Percentiles rank a stretch among this genome's conserved stretches.
These are phyloP conservation scores for Drosophila ficusphila DNA, from an alignment of 1,140 invertebrate species.

Conservation along the genomic window DNA sequence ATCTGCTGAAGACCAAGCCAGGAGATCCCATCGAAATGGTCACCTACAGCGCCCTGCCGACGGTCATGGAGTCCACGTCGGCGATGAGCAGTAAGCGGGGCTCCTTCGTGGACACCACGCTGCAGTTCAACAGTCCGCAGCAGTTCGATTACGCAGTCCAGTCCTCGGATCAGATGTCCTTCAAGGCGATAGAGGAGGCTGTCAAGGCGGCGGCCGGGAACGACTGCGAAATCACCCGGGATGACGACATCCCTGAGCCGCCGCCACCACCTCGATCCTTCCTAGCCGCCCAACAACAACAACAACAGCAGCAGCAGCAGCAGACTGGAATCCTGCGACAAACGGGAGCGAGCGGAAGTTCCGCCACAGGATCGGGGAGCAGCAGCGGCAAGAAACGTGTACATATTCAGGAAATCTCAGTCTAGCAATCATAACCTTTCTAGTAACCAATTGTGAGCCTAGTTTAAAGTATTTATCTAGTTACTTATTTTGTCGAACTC, in stretches of 20 bases:
- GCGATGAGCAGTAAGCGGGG: constrained; percentile 66
- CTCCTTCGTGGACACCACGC: constrained; percentile 60
- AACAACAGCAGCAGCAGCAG: constrained; percentile 83
- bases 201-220: constrained; percentile 78
- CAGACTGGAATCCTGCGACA: constrained; percentile 87
- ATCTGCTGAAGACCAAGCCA: constrained; percentile 74
- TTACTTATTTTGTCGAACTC: constrained; percentile 1
- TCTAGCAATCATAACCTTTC: constrained; percentile 85
- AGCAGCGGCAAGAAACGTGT: constrained; percentile 92
- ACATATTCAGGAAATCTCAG: constrained; percentile 94
- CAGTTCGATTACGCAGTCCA: constrained; percentile 83
- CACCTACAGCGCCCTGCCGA: constrained; percentile 60
- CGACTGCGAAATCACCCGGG: constrained; percentile 83
- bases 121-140: constrained; percentile 48
- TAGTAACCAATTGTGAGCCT: constrained; percentile 27
- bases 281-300: constrained; percentile 61
- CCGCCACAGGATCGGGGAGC: constrained; percentile 85
- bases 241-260: constrained; percentile 87
- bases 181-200: constrained; percentile 85
- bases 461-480: constrained; percentile 2
- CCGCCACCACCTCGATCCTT: constrained; percentile 88
- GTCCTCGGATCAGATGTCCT: constrained; percentile 85
- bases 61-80: constrained; percentile 46
- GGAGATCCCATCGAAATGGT: constrained; percentile 66
- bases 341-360: constrained; percentile 83